These are phyloP conservation scores for Spialia ferax DNA, from an alignment of 2,888 invertebrate genomes.

Conservation along the genomic window DNA sequence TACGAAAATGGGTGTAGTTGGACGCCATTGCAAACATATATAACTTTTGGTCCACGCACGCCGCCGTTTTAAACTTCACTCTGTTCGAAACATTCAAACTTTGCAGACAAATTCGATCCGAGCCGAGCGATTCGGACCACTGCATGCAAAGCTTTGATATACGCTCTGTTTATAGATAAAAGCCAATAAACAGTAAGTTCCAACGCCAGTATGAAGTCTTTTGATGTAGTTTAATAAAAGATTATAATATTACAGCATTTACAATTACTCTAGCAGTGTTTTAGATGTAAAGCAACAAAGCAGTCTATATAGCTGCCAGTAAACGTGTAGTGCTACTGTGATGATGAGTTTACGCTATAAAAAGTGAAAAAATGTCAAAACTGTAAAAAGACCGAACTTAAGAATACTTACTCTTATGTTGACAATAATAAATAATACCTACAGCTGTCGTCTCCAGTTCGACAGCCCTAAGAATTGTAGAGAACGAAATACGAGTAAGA, in stretches of 20 bases:
- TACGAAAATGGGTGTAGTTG: neutral
- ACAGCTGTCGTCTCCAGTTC: neutral
- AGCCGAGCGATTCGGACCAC: constrained; percentile 47
- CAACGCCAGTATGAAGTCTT: neutral
- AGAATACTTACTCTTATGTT: neutral
- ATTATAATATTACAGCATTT: neutral
- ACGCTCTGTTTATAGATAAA: neutral
- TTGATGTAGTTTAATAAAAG: neutral
- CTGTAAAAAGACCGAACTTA: neutral
- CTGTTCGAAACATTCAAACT: constrained; percentile 81
- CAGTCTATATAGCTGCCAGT: too few relatives aligned
- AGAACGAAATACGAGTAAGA: neutral
- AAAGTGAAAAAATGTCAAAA: neutral
- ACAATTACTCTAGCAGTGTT: too few relatives aligned
- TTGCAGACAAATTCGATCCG: constrained; percentile 85
- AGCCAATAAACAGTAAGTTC: neutral
- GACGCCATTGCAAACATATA: constrained; percentile 45
- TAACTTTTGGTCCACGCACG: constrained; percentile 61
- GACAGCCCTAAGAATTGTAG: neutral
- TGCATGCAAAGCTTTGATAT: constrained; percentile 9
- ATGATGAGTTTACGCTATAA: neutral
- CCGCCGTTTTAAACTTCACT: constrained; percentile 66
- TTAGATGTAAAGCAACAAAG: neutral
- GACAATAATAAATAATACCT: neutral
- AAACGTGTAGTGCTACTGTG: too few relatives aligned